Evolutionary conservation across 2,797 vertebrate genomes (phyloP).

Genomic region (Parauchenoglanis punctatus): DNA sequence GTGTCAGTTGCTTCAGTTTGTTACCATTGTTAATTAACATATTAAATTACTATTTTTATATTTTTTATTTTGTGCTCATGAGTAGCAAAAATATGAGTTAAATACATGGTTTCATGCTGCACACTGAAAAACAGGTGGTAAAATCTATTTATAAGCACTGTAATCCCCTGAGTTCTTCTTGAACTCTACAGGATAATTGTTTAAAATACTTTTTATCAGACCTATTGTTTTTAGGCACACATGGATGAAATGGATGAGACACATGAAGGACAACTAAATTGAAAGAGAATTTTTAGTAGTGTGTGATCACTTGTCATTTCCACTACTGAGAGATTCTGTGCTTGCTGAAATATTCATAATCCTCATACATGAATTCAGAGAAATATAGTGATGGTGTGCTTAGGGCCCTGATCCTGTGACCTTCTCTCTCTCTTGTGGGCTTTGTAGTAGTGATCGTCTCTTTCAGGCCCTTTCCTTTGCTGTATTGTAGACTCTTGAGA

Average conservation of each 20-base stretch:
- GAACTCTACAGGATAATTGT: background rate
- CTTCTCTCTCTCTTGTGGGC: conserved; percentile 24
- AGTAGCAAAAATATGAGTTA: background rate
- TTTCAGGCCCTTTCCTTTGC: conserved; percentile 50
- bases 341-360: conserved; percentile 55
- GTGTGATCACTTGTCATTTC: conserved; percentile 55
- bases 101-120: conserved; percentile 3
- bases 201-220: background rate
- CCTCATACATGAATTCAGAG: conserved; percentile 51
- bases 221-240: background rate
- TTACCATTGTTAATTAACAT: background rate
- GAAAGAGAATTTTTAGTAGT: conserved; percentile 39
- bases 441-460: conserved; percentile 38
- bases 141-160: conserved; percentile 4
- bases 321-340: conserved; percentile 33
- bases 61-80: background rate
- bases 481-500: conserved; percentile 39
- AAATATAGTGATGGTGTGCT: conserved; percentile 13
- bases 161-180: background rate
- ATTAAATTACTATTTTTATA: background rate
- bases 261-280: conserved; percentile 15
- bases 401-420: conserved; percentile 37
- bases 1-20: background rate
- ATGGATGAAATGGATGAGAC: conserved; percentile 63
- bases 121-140: background rate